Percentiles rank a stretch among this genome's conserved stretches.
Conservation (phyloP, 2,888 invertebrate species). For the Apoda limacodes region DNA sequence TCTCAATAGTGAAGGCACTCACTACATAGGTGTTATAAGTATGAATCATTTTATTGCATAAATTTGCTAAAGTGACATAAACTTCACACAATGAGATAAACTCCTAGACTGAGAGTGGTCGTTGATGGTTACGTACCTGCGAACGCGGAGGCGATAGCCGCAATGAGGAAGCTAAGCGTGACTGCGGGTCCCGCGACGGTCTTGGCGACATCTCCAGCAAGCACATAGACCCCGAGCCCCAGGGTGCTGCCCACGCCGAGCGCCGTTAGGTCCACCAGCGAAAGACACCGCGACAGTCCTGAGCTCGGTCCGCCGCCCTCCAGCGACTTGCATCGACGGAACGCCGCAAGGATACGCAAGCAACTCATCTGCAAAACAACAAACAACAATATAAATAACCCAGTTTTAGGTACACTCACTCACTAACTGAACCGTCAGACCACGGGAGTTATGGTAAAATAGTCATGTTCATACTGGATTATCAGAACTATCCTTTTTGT, state of each 20-base stretch:
- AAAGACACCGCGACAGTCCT: slow-evolving; percentile 76
- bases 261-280: slow-evolving; percentile 86
- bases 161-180: slow-evolving; percentile 89
- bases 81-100: too few relatives aligned
- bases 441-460: too few relatives aligned
- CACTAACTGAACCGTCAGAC: too few relatives aligned
- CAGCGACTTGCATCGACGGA: slow-evolving; percentile 61
- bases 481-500: too few relatives aligned
- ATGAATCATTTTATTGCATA: too few relatives aligned
- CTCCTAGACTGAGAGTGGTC: too few relatives aligned
- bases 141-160: slow-evolving; percentile 92
- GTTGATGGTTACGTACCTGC: slow-evolving; percentile 79
- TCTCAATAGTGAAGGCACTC: too few relatives aligned
- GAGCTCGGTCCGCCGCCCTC: slow-evolving; percentile 40
- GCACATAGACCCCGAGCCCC: slow-evolving; percentile 94
- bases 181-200: slow-evolving; percentile 92
- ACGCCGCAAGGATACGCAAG: slow-evolving; percentile 32
- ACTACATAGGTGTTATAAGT: too few relatives aligned
- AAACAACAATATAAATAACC: too few relatives aligned
- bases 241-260: slow-evolving; percentile 90
- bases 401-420: too few relatives aligned
- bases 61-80: too few relatives aligned
- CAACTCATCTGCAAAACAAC: slow-evolving; percentile 46
- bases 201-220: slow-evolving; percentile 91
- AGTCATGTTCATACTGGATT: too few relatives aligned